phyloP scores from a whole-genome alignment of 1,140 invertebrate genomes.

The Calliphora vicina region DNA sequence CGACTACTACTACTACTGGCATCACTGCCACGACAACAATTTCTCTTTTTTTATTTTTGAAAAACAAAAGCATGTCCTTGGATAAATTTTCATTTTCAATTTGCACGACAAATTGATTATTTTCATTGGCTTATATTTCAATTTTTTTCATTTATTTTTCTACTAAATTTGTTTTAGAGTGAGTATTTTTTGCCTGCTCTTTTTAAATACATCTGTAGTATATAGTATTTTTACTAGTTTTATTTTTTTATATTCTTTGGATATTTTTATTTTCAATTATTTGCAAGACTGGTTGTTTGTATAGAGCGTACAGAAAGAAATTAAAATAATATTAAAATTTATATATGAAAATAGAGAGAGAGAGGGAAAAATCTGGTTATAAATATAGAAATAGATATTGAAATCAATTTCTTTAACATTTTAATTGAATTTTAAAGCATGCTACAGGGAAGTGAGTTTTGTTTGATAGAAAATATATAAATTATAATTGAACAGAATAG shows the following conservation, averaged over 20 bases:
- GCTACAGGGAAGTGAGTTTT: no score
- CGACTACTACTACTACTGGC: neutral
- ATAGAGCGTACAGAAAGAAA: no score
- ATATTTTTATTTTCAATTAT: neutral
- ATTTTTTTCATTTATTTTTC: neutral
- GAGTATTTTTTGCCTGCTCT: no score
- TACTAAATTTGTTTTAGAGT: neutral
- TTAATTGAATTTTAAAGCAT: no score
- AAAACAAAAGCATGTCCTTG: slow-evolving; percentile 20
- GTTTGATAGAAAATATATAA: no score
- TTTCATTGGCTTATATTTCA: slow-evolving; percentile 15
- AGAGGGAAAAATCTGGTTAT: no score
- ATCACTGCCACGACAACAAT: neutral
- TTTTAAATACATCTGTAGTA: no score
- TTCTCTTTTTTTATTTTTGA: neutral
- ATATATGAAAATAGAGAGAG: no score
- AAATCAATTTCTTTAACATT: no score
- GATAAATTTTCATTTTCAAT: slow-evolving; percentile 21
- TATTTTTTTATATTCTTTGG: neutral
- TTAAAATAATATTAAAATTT: no score
- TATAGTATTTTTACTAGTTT: neutral
- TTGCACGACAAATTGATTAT: slow-evolving; percentile 30
- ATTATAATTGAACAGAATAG: no score
- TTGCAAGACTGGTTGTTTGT: neutral
- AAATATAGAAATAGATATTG: no score